A percentile compares a stretch with the other conserved stretches of the same genome.
phyloP scores from a whole-genome alignment of 2,888 invertebrate genomes.

The Ceramica pisi region DNA sequence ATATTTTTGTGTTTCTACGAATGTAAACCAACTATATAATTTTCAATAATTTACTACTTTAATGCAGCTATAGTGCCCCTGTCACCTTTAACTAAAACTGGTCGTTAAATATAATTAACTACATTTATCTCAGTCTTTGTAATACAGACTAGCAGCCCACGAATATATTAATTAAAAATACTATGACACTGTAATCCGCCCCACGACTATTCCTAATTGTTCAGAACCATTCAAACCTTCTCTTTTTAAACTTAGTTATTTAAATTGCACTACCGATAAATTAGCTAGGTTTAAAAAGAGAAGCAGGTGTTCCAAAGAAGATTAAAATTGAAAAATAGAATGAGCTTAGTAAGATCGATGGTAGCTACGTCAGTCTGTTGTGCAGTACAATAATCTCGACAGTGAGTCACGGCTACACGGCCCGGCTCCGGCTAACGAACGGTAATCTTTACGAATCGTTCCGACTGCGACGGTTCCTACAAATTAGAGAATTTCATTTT shows the following conservation, averaged over 20 bases:
- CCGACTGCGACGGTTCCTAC: conserved; percentile 24
- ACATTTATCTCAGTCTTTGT: conserved; percentile 2
- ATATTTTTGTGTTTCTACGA: not conserved
- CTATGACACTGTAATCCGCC: not conserved
- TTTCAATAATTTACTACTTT: not conserved
- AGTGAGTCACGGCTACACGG: conserved; percentile 53
- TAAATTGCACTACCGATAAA: not conserved
- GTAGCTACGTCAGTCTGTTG: conserved; percentile 32
- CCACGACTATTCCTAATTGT: conserved; percentile 1
- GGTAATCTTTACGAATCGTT: conserved; percentile 60
- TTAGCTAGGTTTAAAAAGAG: not conserved
- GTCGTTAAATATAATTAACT: not conserved
- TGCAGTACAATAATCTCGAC: conserved; percentile 53
- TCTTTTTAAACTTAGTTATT: not conserved
- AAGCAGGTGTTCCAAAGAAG: conserved; percentile 16
- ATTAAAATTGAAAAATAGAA: conserved; percentile 28
- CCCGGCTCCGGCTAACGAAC: conserved; percentile 51
- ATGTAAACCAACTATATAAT: not conserved
- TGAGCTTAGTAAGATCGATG: conserved; percentile 47
- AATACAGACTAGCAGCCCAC: not conserved
- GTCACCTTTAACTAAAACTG: not conserved
- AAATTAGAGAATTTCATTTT: conserved; percentile 41
- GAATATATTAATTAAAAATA: not conserved
- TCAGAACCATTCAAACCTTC: not conserved
- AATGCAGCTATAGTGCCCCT: too few relatives aligned